phyloP scores from a whole-genome alignment of 2,797 vertebrate species.

The Brotogeris chrysoptera region DNA sequence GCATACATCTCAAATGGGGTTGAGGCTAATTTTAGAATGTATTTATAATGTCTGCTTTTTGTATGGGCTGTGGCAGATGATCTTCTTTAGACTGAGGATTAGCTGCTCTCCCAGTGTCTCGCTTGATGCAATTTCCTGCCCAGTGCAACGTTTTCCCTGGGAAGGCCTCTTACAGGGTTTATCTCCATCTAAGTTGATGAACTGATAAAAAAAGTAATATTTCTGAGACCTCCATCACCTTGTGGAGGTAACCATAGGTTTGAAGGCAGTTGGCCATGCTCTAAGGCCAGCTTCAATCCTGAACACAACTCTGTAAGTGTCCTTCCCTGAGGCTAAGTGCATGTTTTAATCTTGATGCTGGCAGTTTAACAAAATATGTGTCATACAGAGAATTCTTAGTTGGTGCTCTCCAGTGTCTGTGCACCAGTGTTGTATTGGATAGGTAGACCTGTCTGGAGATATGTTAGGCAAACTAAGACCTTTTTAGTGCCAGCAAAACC shows the following conservation, averaged over 20 bases:
- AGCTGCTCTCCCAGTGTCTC: neutral
- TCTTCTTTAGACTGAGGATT: neutral
- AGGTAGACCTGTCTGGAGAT: neutral
- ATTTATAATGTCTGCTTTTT: neutral
- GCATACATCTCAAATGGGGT: neutral
- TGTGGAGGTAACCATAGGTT: neutral
- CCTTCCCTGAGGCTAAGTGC: fast-evolving
- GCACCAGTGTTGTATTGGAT: neutral
- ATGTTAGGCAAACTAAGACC: neutral
- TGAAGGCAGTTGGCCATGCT: neutral
- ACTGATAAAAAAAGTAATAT: neutral
- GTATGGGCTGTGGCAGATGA: neutral
- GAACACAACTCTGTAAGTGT: neutral
- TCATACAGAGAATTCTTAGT: neutral
- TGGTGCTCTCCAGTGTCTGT: neutral
- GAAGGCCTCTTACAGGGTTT: neutral
- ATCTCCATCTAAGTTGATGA: neutral
- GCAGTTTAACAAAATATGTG: neutral
- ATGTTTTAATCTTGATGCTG: neutral
- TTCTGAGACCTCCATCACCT: neutral
- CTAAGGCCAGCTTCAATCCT: neutral
- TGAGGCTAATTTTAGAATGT: neutral
- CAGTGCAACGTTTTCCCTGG: neutral
- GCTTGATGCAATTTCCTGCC: neutral
- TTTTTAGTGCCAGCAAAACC: neutral